A percentile compares a stretch with the other conserved stretches of the same genome.
These are phyloP conservation scores for Myotis lucifugus DNA, from an alignment of 2,113 vertebrate species.

Conservation along the genomic window DNA sequence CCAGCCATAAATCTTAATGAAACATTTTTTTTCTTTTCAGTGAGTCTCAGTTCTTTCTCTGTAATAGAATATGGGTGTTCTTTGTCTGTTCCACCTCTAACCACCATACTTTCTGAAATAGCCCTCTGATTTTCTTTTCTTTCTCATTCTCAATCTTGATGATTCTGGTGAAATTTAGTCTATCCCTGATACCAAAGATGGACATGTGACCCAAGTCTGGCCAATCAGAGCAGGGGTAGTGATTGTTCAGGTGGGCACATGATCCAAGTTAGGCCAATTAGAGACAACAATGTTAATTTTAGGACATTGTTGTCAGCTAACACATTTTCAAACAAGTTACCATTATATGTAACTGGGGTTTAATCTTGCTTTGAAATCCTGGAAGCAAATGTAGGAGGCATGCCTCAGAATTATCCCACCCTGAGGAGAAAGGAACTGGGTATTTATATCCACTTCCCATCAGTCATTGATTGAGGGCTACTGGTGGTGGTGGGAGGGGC, in stretches of 20 bases:
- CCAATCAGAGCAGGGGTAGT: neutral
- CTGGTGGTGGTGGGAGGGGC: neutral
- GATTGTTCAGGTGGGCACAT: neutral
- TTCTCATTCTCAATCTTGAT: neutral
- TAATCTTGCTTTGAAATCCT: constrained; percentile 24
- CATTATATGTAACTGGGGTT: neutral
- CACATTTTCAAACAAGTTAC: neutral
- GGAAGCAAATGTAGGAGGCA: neutral
- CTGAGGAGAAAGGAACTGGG: neutral
- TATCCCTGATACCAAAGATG: neutral
- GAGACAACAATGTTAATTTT: neutral
- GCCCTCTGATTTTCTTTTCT: neutral
- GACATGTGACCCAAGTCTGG: neutral
- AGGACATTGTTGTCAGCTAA: neutral
- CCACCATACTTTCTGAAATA: neutral
- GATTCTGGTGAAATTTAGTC: constrained; percentile 37
- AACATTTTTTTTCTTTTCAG: constrained; percentile 33
- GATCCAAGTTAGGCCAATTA: neutral
- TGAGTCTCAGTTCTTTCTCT: neutral
- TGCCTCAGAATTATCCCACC: neutral
- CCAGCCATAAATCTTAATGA: constrained; percentile 65
- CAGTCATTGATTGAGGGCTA: neutral
- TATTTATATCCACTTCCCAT: neutral
- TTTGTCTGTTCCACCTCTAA: neutral
- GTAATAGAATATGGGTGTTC: neutral